Percentiles rank a stretch among this genome's conserved stretches.
These are phyloP conservation scores for Drosophila sp. DNA, from an alignment of 1,140 invertebrate species.

Conservation along the genomic window DNA sequence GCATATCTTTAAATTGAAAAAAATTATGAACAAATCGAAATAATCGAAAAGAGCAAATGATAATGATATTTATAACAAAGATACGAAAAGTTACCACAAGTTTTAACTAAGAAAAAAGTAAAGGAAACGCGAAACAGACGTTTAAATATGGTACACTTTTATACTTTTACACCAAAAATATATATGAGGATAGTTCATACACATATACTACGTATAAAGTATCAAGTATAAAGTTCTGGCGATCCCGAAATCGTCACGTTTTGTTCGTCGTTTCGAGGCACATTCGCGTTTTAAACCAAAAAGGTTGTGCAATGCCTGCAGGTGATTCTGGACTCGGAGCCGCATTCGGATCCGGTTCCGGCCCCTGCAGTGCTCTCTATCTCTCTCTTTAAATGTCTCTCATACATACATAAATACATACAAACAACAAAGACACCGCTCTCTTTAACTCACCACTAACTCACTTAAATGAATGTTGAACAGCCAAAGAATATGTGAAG, in stretches of 20 bases:
- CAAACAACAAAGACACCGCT: slow-evolving; percentile 14
- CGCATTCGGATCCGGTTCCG: slow-evolving; percentile 29
- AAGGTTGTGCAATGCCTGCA: slow-evolving; percentile 79
- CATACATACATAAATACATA: slow-evolving; percentile 29
- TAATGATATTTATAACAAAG: slow-evolving; percentile 30
- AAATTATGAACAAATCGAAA: slow-evolving; percentile 20
- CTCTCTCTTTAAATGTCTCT: slow-evolving; percentile 75
- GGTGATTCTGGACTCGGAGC: slow-evolving; percentile 28
- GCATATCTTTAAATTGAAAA: slow-evolving; percentile 75
- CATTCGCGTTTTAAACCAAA: slow-evolving; percentile 74
- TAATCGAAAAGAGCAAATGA: slow-evolving; percentile 27
- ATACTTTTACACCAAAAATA: slow-evolving; percentile 82
- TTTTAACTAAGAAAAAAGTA: slow-evolving; percentile 65
- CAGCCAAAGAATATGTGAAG: slow-evolving; percentile 13
- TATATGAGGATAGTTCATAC: slow-evolving; percentile 41
- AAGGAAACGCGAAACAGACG: slow-evolving; percentile 37
- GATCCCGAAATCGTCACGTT: slow-evolving; percentile 37
- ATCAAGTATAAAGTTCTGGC: slow-evolving; percentile 26
- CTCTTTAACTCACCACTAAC: slow-evolving; percentile 26
- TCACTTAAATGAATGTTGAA: slow-evolving; percentile 45
- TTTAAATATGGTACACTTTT: slow-evolving; percentile 77
- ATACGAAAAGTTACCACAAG: slow-evolving; percentile 69
- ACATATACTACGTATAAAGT: slow-evolving; percentile 32
- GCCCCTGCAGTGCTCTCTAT: slow-evolving; percentile 54
- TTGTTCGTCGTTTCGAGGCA: slow-evolving; percentile 62